Base-by-base conservation (phyloP, 1,140 invertebrate genomes). In the Nebria ingens region DNA sequence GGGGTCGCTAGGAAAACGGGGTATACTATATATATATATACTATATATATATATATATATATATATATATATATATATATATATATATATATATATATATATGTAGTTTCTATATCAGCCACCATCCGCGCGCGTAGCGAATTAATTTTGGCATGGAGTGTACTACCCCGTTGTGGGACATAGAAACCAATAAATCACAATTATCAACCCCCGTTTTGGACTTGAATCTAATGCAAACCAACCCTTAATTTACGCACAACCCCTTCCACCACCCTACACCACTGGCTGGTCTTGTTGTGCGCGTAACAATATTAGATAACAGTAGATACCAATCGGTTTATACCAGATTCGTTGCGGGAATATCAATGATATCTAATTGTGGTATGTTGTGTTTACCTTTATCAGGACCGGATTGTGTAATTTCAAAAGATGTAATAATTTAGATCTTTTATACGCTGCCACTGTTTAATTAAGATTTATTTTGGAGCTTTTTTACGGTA, bases 221-320 rank as follows among this genome's bases (percentile, higher is more conserved):
- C 6, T 11, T 6, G 15, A 45, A 45, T 45, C 40, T 45, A 45
- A 45, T 45, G 40, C 40, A 45, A 45, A 45, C 40, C 40, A 17
- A n/a, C 40, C 40, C 40, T 17, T 45, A 45, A 45, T 45, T 45
- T 45, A 45, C 40, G 40, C 15, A 17, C 6, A 12, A 45, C 40
- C 40, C 40, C 40, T 17, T 4, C 9, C 40, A 9, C 6, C 15
- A 34, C 25, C n/a, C 25, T 34, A 6, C n/a, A 6, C n/a, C 25
- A 9, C 25, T 34, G 6, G 6, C 25, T 34, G 25, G 25, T 34
- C 6, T 34, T 6, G 25, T 34, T 34, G 25, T 6, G 6, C n/a
- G 25, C n/a, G 25, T 34, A 34, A 6, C 25, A 34, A 34, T 34
- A 45, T 45, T 45, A 45, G 40, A 45, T 45, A 45, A 45, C 40